Conservation (phyloP, 2,797 vertebrate genomes). For the Girardinus metallicus region DNA sequence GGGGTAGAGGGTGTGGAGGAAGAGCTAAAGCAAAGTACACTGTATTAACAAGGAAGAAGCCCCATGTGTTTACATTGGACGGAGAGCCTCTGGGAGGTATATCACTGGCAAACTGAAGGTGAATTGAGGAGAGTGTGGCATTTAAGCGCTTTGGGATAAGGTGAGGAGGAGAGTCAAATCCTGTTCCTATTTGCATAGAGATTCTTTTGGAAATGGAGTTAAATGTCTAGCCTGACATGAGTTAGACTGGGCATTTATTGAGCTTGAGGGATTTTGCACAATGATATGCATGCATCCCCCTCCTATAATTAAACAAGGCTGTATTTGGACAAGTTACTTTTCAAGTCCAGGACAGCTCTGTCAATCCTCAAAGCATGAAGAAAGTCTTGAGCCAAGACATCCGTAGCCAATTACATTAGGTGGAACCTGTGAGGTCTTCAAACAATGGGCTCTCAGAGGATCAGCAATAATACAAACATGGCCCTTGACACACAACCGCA, state of each 20-base stretch:
- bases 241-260: constrained; percentile 62
- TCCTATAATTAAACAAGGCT: constrained; percentile 79
- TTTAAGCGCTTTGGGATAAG: constrained; percentile 75
- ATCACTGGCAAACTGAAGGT: constrained; percentile 72
- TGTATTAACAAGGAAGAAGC: constrained; percentile 75
- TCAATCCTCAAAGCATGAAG: constrained; percentile 67
- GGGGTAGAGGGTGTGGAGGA: constrained; percentile 41
- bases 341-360: constrained; percentile 65
- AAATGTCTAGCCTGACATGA: constrained; percentile 64
- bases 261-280: constrained; percentile 47
- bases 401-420: constrained; percentile 74
- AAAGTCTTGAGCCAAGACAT: constrained; percentile 70
- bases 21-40: constrained; percentile 48
- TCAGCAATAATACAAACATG: constrained; percentile 76
- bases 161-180: constrained; percentile 70
- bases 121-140: constrained; percentile 61
- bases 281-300: constrained; percentile 67
- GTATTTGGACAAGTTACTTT: constrained; percentile 74
- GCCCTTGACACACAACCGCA: constrained; percentile 60
- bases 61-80: constrained; percentile 79
- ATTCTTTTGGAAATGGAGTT: constrained; percentile 66
- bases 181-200: constrained; percentile 76
- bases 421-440: constrained; percentile 76
- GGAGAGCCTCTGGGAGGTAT: constrained; percentile 70
- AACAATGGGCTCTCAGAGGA: constrained; percentile 72